A percentile compares a stretch with the other conserved stretches of the same genome.
Evolutionary conservation across 2,113 vertebrate genomes (phyloP).

Genomic region (Gymnobelideus leadbeateri): DNA sequence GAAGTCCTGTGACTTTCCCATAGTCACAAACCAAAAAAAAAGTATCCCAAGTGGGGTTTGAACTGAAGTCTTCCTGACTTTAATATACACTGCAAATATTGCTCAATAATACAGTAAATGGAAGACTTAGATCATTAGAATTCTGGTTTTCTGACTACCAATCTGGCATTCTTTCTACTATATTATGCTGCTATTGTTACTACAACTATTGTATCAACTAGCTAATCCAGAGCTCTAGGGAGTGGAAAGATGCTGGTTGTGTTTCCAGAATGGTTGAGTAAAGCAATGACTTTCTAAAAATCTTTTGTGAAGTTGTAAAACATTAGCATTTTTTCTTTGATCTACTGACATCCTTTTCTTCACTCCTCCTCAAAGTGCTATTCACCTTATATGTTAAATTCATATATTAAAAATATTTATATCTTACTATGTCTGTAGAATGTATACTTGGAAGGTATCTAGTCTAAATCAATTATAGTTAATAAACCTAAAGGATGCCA

Average conservation of each 20-base stretch:
- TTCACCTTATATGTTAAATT: constrained; percentile 6
- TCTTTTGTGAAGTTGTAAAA: neutral
- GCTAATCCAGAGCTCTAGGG: neutral
- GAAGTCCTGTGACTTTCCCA: neutral
- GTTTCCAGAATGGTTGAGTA: constrained; percentile 20
- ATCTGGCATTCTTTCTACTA: too few relatives aligned
- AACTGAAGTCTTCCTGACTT: neutral
- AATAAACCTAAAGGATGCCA: neutral
- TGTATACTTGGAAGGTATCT: neutral
- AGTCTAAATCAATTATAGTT: neutral
- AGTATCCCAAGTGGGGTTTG: neutral
- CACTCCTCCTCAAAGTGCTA: constrained; percentile 17
- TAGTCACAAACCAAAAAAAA: neutral
- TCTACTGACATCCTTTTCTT: constrained; percentile 26
- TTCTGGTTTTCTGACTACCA: neutral
- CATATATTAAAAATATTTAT: constrained; percentile 40
- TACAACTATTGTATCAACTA: neutral
- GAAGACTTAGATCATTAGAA: neutral
- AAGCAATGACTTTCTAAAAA: constrained; percentile 3
- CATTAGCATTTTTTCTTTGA: constrained; percentile 22
- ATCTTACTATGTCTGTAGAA: neutral
- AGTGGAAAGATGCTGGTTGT: neutral
- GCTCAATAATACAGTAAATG: neutral
- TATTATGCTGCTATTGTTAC: neutral
- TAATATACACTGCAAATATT: too few relatives aligned